A percentile compares a stretch with the other conserved stretches of the same genome.
Evolutionary conservation across 2,888 invertebrate genomes (phyloP).

Genomic region (Amphipoea lucens): DNA sequence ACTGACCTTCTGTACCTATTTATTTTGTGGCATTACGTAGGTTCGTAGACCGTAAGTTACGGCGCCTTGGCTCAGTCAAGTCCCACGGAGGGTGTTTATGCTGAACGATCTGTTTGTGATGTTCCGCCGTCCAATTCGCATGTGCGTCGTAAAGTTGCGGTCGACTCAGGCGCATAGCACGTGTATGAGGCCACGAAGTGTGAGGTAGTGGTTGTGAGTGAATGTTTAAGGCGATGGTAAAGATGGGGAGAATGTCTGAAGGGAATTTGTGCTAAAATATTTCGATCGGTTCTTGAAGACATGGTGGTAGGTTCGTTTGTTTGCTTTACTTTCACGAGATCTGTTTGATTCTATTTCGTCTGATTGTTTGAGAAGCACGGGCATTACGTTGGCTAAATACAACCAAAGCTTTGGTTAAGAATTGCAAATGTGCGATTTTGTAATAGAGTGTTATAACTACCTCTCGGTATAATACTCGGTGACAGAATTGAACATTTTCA

Average conservation of each 20-base stretch:
- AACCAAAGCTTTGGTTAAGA: neutral
- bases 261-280: neutral
- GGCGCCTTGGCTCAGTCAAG: slow-evolving; percentile 62
- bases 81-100: slow-evolving; percentile 69
- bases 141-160: slow-evolving; percentile 82
- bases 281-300: neutral
- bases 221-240: slow-evolving; percentile 26
- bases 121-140: slow-evolving; percentile 82
- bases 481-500: neutral
- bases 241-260: neutral
- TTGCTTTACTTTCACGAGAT: neutral
- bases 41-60: slow-evolving; percentile 61
- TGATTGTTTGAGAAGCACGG: neutral
- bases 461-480: neutral
- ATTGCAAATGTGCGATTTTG: neutral
- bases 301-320: neutral
- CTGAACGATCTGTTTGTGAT: slow-evolving; percentile 77
- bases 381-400: too few species aligned
- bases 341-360: neutral
- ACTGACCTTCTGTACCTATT: neutral
- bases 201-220: slow-evolving; percentile 38
- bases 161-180: slow-evolving; percentile 72
- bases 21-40: slow-evolving; percentile 24
- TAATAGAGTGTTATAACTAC: neutral
- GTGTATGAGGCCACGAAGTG: slow-evolving; percentile 58